Evolutionary conservation across 2,888 invertebrate genomes (phyloP).

Genomic region (Apomyelois bistriatella): DNA sequence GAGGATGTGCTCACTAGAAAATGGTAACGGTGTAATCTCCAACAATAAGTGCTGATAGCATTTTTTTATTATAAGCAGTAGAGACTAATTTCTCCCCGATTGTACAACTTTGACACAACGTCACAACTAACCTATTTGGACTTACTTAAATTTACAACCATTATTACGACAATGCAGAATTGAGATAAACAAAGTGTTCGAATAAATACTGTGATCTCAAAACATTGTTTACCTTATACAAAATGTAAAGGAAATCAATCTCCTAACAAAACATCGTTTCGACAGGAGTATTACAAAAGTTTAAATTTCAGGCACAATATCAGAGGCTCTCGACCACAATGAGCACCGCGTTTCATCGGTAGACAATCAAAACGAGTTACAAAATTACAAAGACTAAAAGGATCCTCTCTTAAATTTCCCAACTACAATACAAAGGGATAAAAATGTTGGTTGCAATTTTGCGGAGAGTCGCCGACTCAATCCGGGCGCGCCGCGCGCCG

Average conservation of each 20-base stretch:
- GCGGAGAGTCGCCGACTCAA: constrained; percentile 56
- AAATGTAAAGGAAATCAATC: constrained; percentile 6
- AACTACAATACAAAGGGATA: constrained; percentile 68
- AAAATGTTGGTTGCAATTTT: constrained; percentile 71
- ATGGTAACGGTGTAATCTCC: too few species aligned
- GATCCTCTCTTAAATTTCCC: constrained; percentile 56
- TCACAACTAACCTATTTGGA: too few species aligned
- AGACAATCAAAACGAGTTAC: constrained; percentile 56
- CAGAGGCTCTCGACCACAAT: constrained; percentile 40
- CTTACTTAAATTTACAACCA: too few species aligned
- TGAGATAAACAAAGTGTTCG: too few species aligned
- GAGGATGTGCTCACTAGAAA: too few species aligned
- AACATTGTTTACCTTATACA: background rate
- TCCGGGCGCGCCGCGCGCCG: constrained; percentile 45
- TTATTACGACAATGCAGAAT: background rate
- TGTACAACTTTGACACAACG: too few species aligned
- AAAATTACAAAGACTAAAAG: constrained; percentile 58
- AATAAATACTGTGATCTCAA: background rate
- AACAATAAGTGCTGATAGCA: too few species aligned
- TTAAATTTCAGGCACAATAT: constrained; percentile 32
- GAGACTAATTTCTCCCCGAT: too few species aligned
- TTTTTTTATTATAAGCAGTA: too few species aligned
- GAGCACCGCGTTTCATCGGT: constrained; percentile 39
- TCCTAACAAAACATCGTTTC: constrained; percentile 24
- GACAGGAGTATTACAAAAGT: constrained; percentile 37